Evolutionary conservation across 2,113 vertebrate species (phyloP), one percentile per base, ranked within the genome.

Genomic region (Bettongia penicillata): DNA sequence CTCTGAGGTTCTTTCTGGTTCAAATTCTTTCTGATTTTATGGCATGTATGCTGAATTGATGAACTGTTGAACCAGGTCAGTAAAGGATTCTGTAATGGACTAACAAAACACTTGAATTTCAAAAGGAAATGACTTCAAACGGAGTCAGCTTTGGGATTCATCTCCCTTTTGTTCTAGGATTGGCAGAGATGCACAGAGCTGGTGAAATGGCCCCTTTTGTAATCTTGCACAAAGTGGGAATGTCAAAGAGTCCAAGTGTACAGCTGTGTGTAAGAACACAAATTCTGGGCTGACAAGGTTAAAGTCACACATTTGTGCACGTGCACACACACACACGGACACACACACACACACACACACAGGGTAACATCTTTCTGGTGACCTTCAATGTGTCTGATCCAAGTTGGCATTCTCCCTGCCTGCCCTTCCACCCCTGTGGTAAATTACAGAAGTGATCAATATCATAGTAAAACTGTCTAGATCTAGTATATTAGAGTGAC

Each of bases 381-480:
- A 90, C 94, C 97, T 98, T 94, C 96, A 96, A 95, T 95, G 68
- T 89, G 61, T 94, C 94, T 93, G 94, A 90, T 95, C 23, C 0
- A 91, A 77, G n/a, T 57, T 91, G 89, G 90, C 96, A 95, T 96
- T 91, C 93, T 84, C 43, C 92, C 68, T 84, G 7, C n/a, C n/a
- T 84, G n/a, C 37, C n/a, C 61, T 19, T 2, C n/a, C 19, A 84
- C 19, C 94, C 89, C 90, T 92, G 91, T 96, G 96, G 93, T 97
- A 98, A 97, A 98, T 98, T 95, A 97, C 91, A 94, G 47, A 97
- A 94, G 91, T 97, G 98, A 98, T 98, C 98, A 0, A 98, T 98
- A 97, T 94, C 97, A 96, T 94, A 97, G 97, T 97, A 97, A 97
- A 98, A 94, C 94, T 97, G 97, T 97, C 98, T 94, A 77, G 96